These are phyloP conservation scores for Hedychridium roseum DNA, from an alignment of 2,888 invertebrate species.

Conservation along the genomic window DNA sequence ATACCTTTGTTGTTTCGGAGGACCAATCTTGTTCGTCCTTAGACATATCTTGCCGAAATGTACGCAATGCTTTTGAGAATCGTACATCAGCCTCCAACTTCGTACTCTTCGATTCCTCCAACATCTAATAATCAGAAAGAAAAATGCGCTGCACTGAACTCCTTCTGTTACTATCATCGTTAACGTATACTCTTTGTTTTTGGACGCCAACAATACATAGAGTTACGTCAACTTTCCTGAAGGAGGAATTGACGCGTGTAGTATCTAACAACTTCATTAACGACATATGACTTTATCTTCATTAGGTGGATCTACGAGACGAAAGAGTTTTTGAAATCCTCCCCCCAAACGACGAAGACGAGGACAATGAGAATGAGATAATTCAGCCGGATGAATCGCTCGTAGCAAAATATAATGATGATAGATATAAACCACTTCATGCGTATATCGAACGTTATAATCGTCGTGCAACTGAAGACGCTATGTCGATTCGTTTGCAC, in stretches of 20 bases:
- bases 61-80: conserved; percentile 73
- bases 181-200: conserved; percentile 8
- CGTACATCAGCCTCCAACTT: conserved; percentile 73
- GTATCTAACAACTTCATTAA: conserved; percentile 1
- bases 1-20: conserved; percentile 58
- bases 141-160: neutral
- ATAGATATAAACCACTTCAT: conserved; percentile 56
- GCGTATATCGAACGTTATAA: conserved; percentile 53
- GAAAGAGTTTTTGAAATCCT: conserved; percentile 46
- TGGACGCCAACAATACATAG: neutral
- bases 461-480: conserved; percentile 21
- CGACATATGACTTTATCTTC: conserved; percentile 10
- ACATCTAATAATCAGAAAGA: neutral
- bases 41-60: conserved; percentile 64
- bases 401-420: conserved; percentile 41
- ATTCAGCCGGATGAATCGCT: conserved; percentile 45
- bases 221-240: neutral
- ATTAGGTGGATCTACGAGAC: conserved; percentile 43
- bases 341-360: conserved; percentile 54
- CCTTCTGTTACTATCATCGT: neutral
- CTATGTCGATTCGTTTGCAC: conserved; percentile 12
- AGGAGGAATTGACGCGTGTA: neutral
- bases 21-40: conserved; percentile 5
- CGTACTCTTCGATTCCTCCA: conserved; percentile 64
- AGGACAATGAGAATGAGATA: conserved; percentile 62